Percentiles rank a stretch among this genome's conserved stretches.
Conservation (phyloP, 2,113 vertebrate species). For the Rhabdomys dilectus region DNA sequence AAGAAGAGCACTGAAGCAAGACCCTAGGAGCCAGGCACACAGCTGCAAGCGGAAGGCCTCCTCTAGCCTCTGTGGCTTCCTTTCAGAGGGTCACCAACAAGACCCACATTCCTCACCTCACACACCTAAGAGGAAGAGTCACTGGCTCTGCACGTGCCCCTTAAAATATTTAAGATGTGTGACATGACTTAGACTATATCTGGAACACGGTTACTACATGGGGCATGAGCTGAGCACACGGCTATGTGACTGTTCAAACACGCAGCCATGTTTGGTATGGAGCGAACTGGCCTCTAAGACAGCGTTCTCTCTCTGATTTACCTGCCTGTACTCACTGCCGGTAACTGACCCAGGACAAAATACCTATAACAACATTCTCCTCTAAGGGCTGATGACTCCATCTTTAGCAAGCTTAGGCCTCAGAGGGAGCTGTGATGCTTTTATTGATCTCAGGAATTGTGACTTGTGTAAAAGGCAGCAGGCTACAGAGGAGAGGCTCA, state of each 20-base stretch:
- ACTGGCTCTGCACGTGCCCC: too few relatives aligned
- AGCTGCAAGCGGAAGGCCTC: neutral
- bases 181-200: neutral
- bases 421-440: neutral
- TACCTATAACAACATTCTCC: neutral
- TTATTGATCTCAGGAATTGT: neutral
- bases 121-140: neutral
- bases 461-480: neutral
- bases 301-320: neutral
- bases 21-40: neutral
- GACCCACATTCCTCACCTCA: neutral
- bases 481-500: neutral
- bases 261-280: neutral
- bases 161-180: neutral
- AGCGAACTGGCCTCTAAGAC: neutral
- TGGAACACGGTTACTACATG: accelerated
- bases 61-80: neutral
- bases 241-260: neutral
- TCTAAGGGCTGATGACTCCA: neutral
- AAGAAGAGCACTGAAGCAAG: neutral
- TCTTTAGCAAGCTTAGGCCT: neutral
- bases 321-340: neutral
- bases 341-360: neutral
- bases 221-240: accelerated
- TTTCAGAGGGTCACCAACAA: neutral